Conservation (phyloP, 1,140 invertebrate species). For the Lordiphosa mommai region DNA sequence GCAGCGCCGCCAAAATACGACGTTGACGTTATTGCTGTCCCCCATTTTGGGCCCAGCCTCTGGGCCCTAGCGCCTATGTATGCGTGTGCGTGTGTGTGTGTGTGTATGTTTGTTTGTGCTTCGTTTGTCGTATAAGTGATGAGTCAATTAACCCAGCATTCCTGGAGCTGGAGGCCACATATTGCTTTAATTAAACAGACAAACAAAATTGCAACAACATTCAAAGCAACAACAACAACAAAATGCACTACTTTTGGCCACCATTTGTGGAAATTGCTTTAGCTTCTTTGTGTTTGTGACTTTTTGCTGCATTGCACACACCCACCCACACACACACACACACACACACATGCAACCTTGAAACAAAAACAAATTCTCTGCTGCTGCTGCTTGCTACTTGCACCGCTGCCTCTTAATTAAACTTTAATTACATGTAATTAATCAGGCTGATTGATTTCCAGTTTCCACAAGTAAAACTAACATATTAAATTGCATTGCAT, state of each 20-base stretch:
- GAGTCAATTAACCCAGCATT: conserved; percentile 77
- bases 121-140: conserved; percentile 77
- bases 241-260: conserved; percentile 55
- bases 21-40: no score
- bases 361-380: conserved; percentile 38
- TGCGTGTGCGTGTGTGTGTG: conserved; percentile 8
- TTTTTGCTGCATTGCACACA: conserved; percentile 24
- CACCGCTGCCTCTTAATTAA: conserved; percentile 53
- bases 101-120: conserved; percentile 63
- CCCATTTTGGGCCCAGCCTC: conserved; percentile 31
- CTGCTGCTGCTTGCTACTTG: no score
- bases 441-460: conserved; percentile 62
- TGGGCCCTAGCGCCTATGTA: neutral
- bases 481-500: no score
- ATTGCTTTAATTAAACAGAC: conserved; percentile 78
- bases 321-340: conserved; percentile 16
- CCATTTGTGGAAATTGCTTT: conserved; percentile 28
- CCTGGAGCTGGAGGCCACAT: conserved; percentile 73
- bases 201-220: conserved; percentile 60
- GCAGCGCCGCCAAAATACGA: neutral
- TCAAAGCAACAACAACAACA: conserved; percentile 18
- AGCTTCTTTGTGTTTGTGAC: conserved; percentile 18
- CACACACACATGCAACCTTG: conserved; percentile 50
- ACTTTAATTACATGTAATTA: conserved; percentile 75
- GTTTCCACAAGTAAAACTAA: conserved; percentile 9